Evolutionary conservation across 2,113 vertebrate species (phyloP).

Genomic region (Odontophorus gujanensis): DNA sequence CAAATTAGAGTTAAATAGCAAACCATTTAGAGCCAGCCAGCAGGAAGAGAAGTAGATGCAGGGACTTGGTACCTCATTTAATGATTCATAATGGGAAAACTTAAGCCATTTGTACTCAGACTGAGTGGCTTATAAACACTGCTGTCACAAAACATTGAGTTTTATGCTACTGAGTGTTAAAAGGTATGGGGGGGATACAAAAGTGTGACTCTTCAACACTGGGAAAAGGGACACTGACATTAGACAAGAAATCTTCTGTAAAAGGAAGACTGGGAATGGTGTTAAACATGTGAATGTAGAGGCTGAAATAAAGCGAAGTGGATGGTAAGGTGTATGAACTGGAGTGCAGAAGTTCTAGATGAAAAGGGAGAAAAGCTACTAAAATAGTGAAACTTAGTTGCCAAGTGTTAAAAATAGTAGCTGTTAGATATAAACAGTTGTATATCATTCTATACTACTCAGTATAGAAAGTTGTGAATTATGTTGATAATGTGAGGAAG

Average conservation of each 20-base stretch:
- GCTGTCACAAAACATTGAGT: not conserved
- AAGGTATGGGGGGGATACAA: not conserved
- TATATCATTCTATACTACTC: not conserved
- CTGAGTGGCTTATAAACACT: not conserved
- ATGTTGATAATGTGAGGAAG: accelerated
- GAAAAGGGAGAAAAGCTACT: not conserved
- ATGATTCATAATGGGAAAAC: not conserved
- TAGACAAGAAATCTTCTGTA: not conserved
- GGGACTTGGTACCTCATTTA: not conserved
- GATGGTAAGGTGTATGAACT: not conserved
- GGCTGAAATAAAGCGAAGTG: not conserved
- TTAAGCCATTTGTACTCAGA: not conserved
- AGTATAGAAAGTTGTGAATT: not conserved
- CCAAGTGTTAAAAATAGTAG: not conserved
- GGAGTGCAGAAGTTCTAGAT: not conserved
- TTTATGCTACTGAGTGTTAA: not conserved
- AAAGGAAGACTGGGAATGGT: not conserved
- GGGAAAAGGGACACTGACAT: not conserved
- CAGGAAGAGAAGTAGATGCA: not conserved
- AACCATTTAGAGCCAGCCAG: not conserved
- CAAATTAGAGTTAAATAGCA: not conserved
- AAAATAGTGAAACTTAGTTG: not conserved
- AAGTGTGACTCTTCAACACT: not conserved
- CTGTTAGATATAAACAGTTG: not conserved
- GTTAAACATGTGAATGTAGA: not conserved